phyloP scores from a whole-genome alignment of 2,797 vertebrate genomes.

The Carapus acus region DNA sequence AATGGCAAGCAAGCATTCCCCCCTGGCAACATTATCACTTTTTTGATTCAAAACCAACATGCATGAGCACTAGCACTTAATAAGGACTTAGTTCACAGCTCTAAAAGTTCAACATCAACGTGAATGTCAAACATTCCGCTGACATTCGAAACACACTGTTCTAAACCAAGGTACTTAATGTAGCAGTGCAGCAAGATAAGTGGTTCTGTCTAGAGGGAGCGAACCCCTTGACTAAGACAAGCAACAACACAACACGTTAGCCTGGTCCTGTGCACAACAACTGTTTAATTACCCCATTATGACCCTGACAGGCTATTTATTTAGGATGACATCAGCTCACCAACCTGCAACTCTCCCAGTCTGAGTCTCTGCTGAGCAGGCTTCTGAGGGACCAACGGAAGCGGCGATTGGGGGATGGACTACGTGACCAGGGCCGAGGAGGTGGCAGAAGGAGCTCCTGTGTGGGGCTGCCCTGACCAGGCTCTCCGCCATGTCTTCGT shows the following conservation, averaged over 20 bases:
- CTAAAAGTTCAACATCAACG: constrained; percentile 21
- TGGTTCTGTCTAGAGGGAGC: constrained; percentile 4
- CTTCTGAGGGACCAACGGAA: constrained; percentile 72
- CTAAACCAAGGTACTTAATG: constrained; percentile 21
- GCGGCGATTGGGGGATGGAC: constrained; percentile 69
- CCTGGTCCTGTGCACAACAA: background rate
- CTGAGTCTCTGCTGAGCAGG: constrained; percentile 73
- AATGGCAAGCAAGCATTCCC: constrained; percentile 24
- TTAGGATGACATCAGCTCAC: constrained; percentile 50
- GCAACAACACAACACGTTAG: background rate
- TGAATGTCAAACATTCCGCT: constrained; percentile 21
- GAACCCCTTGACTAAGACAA: constrained; percentile 8
- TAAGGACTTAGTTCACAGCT: no score
- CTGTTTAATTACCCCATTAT: background rate
- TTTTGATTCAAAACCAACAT: constrained; percentile 3
- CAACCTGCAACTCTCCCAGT: constrained; percentile 75
- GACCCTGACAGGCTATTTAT: constrained; percentile 7
- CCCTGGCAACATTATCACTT: constrained; percentile 10
- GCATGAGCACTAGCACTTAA: no score
- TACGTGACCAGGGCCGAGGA: constrained; percentile 62
- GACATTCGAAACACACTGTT: constrained; percentile 16
- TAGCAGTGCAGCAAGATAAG: constrained; percentile 28
- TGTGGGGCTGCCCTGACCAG: constrained; percentile 33
- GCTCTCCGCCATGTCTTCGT: constrained; percentile 42
- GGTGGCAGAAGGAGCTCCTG: constrained; percentile 62